Evolutionary conservation across 2,888 invertebrate species (phyloP), one percentile per base, ranked within the genome.

Genomic region (Xestia xanthographa): DNA sequence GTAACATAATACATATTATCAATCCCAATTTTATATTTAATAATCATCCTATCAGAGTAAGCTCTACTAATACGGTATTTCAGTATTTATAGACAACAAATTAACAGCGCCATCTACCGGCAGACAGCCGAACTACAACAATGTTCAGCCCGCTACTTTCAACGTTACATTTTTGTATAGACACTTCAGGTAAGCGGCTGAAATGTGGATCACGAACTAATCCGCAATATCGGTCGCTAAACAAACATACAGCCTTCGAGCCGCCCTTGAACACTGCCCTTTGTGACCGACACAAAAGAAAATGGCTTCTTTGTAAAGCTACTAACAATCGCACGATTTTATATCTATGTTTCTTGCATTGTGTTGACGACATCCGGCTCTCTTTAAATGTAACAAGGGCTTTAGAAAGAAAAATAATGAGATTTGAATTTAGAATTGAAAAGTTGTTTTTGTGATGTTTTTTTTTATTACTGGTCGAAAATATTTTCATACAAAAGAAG

Each of bases 191-290:
- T 83, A 84, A 87, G 77, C 68, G 53, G 50, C 56, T 41, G 60
- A 66, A 85, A 87, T 75, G 84, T 88, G 87, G 85, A 88, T 88
- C 84, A 84, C 83, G 79, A 86, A 89, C 91, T 95, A 94, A 95
- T 95, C 94, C 92, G 90, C 90, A 91, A 92, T 93, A 94, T 93
- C 91, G 89, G 89, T 86, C 90, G 89, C 91, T 92, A 90, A 88
- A 91, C 91, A 91, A 92, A 92, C 89, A 91, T 80, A 87, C 85
- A 91, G 90, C 91, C 91, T 92, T 92, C 88, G 86, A 69, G 75
- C 43, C 87, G 93, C 86, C 95, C 95, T 95, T 95, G 94, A 92
- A 91, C 90, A 91, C 87, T 90, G 92, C 90, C 93, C 92, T 93
- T 94, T 94, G 92, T 92, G 84, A 79, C 77, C 83, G 85, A 86